Base-by-base conservation (phyloP, 2,797 vertebrate genomes). In the Siniperca undulata region DNA sequence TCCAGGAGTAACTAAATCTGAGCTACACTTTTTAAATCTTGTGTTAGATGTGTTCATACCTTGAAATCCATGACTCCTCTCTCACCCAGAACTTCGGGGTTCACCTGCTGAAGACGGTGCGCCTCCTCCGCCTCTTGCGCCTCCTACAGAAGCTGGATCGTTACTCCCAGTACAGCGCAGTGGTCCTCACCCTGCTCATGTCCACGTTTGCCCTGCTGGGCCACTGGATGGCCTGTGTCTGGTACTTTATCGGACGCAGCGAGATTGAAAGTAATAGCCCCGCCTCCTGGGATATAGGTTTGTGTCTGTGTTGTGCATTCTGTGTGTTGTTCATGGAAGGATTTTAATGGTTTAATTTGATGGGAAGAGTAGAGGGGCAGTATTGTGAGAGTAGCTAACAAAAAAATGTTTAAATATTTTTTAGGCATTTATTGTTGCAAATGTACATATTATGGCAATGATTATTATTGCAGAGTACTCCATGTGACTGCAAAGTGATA, bases 181-280 rank as follows among this genome's bases (percentile, higher is more conserved):
- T 99, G 96, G 97, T 99, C 67, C 97, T 99, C 74, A 98, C 97
- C 0, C 93, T 99, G 73, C 97, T 99, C 83, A 99, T 98, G 97
- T 99, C 97, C 16, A 97, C 97, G 44, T 99, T 99, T 5, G 98
- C 97, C 0, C 95, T 99, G 87, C 95, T 99, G 24, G 98, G 97
- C 4, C 98, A 99, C 90, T 99, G 98, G 98, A 97, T 99, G 96
- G 98, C 98, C n/a, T 99, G 98, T 7, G 90, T 98, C 89, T 99
- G 98, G 98, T 99, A 98, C 36, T 96, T 98, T 93, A 98, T 99
- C 6, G 98, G 98, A 19, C 97, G 97, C 90, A 95, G 93, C 48
- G 97, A 99, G 95, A 97, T 99, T 76, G 96, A 98, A 84, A 97
- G 96, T 83, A 96, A 94, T 40, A 93, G 92, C 85, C 78, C 77